A percentile compares a stretch with the other conserved stretches of the same genome.
Conservation (phyloP, 2,888 invertebrate genomes). For the Xylophagus ater region DNA sequence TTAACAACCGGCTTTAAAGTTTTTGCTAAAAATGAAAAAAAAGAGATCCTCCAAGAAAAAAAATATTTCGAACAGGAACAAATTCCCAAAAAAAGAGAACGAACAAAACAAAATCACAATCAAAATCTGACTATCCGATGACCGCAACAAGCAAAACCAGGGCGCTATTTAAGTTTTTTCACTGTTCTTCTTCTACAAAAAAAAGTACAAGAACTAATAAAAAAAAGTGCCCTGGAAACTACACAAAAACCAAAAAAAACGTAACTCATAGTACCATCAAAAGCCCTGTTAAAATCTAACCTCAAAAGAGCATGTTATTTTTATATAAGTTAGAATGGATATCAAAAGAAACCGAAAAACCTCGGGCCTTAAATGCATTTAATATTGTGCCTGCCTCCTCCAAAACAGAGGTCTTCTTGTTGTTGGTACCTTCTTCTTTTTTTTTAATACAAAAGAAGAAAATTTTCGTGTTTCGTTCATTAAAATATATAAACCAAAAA, state of each 20-base stretch:
- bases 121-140: too few relatives aligned
- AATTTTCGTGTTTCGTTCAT: conserved; percentile 22
- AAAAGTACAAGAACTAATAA: too few relatives aligned
- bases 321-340: conserved; percentile 3
- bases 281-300: conserved; percentile 10
- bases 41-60: too few relatives aligned
- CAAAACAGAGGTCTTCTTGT: too few relatives aligned
- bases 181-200: conserved; percentile 5
- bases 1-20: too few relatives aligned
- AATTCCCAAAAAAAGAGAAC: neutral
- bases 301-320: conserved; percentile 12
- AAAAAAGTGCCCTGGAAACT: too few relatives aligned
- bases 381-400: conserved; percentile 14
- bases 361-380: conserved; percentile 14
- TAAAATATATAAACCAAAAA: conserved; percentile 16
- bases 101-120: neutral
- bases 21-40: too few relatives aligned
- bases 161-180: conserved; percentile 10
- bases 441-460: conserved; percentile 12
- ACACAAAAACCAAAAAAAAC: too few relatives aligned
- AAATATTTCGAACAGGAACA: too few relatives aligned
- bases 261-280: too few relatives aligned
- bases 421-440: too few relatives aligned
- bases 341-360: conserved; percentile 17
- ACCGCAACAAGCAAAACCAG: too few relatives aligned